Evolutionary conservation across 2,113 vertebrate species (phyloP).

Genomic region (Aspiorhynchus laticeps): DNA sequence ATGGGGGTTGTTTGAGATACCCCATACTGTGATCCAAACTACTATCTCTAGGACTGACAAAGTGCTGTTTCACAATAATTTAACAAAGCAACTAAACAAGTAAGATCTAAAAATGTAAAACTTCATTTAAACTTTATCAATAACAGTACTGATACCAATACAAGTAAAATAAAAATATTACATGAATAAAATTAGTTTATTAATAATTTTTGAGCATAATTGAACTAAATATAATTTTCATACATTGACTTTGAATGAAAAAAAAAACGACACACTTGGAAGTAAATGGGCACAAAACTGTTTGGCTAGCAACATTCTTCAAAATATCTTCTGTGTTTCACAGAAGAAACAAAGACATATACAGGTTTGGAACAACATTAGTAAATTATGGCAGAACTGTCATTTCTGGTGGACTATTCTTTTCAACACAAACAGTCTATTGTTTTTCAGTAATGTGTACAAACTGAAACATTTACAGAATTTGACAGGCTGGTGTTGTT

Average conservation of each 20-base stretch:
- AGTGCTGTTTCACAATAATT: background rate
- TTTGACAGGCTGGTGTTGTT: background rate
- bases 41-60: background rate
- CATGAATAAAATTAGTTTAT: too few relatives aligned
- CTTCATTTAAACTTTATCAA: too few relatives aligned
- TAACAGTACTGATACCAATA: too few relatives aligned
- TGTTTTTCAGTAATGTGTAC: background rate
- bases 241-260: too few relatives aligned
- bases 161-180: too few relatives aligned
- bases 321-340: too few relatives aligned
- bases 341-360: background rate
- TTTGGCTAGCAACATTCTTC: too few relatives aligned
- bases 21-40: background rate
- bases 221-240: too few relatives aligned
- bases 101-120: background rate
- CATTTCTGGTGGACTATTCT: background rate
- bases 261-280: too few relatives aligned
- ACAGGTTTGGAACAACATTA: background rate
- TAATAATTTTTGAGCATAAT: too few relatives aligned
- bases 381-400: background rate
- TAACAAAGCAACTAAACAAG: background rate
- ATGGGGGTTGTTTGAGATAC: background rate
- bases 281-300: too few relatives aligned
- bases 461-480: background rate
- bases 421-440: constrained; percentile 13